Base-by-base conservation (phyloP, 2,888 invertebrate species). In the Hoplodrina blanda region DNA sequence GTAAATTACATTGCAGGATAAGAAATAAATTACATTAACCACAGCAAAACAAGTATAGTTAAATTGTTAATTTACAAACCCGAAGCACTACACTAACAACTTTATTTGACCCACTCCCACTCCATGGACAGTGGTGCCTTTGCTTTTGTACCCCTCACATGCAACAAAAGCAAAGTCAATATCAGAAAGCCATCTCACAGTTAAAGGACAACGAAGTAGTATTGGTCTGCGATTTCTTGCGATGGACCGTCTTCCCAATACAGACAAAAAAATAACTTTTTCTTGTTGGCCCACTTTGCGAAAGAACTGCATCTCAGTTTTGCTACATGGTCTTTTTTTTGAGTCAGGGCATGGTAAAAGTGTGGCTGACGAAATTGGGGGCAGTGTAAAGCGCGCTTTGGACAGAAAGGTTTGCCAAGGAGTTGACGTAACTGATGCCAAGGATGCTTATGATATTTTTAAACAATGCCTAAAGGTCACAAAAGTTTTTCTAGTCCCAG, bases 311-410 rank as follows among this genome's bases (percentile, higher is more conserved):
- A 25, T 25, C 25, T 25, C 25, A 54, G 25, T 53, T 15, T 13
- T 25, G 25, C 53, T 13, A 53, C 15, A 13, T 53, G 53, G 53
- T 53, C 53, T 19, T 53, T 19, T n/a, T 2, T 54, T 54, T 30
- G 54, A 54, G 20, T 13, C 30, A 17, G 30, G 54, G 17, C 30
- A 54, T 11, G 54, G 54, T 13, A 30, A 54, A 54, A 54, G 30
- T 30, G 54, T 54, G 30, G 54, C 54, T 20, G 54, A 54, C 20
- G 54, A 17, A 25, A 54, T 53, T 25, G 25, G 54, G 7, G 54
- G 54, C 54, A n/a, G 33, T 33, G 54, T 55, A 10, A 55, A 55
- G 33, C 54, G 54, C 33, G 33, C 54, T n/a, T 55, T 55, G n/a
- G 41, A 57, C 3, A 37, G 56, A 57, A 57, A 57, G 15, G 56